A percentile compares a stretch with the other conserved stretches of the same genome.
phyloP scores from a whole-genome alignment of 1,140 invertebrate genomes.

The Danaus plexippus region DNA sequence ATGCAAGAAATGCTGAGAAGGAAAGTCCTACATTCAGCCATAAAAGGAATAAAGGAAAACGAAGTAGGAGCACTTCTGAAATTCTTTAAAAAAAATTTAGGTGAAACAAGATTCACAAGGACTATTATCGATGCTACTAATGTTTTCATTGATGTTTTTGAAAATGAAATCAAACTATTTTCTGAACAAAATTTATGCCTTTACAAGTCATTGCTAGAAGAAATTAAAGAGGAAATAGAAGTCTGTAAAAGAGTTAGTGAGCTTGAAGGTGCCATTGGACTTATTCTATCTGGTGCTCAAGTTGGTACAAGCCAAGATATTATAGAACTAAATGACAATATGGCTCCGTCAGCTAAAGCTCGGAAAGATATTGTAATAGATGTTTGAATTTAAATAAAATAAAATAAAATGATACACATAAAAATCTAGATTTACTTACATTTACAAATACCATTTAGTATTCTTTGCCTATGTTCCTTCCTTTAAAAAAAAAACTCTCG shows the following conservation, averaged over 20 bases:
- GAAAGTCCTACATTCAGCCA: conserved; percentile 79
- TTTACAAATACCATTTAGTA: too few species aligned
- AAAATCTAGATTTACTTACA: too few species aligned
- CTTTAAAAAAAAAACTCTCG: too few species aligned
- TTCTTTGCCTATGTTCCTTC: too few species aligned
- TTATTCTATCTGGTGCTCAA: conserved; percentile 76
- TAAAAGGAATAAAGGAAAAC: conserved; percentile 79
- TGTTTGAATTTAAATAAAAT: conserved; percentile 46
- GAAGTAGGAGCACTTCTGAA: conserved; percentile 78
- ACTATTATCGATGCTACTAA: conserved; percentile 82
- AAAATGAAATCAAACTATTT: conserved; percentile 73
- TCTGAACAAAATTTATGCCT: conserved; percentile 73
- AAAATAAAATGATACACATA: too few species aligned
- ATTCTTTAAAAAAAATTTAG: conserved; percentile 84
- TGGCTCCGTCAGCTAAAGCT: conserved; percentile 74
- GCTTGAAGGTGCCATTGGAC: conserved; percentile 79
- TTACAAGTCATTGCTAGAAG: conserved; percentile 74
- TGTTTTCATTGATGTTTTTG: conserved; percentile 82
- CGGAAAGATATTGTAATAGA: conserved; percentile 76
- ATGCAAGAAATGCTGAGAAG: conserved; percentile 88
- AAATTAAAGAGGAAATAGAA: conserved; percentile 78
- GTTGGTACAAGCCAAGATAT: conserved; percentile 38
- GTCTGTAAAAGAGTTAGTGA: conserved; percentile 74
- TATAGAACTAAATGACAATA: conserved; percentile 47
- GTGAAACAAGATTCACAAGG: conserved; percentile 81